Conservation (phyloP, 2,888 invertebrate species). For the Nasonia oneida region DNA sequence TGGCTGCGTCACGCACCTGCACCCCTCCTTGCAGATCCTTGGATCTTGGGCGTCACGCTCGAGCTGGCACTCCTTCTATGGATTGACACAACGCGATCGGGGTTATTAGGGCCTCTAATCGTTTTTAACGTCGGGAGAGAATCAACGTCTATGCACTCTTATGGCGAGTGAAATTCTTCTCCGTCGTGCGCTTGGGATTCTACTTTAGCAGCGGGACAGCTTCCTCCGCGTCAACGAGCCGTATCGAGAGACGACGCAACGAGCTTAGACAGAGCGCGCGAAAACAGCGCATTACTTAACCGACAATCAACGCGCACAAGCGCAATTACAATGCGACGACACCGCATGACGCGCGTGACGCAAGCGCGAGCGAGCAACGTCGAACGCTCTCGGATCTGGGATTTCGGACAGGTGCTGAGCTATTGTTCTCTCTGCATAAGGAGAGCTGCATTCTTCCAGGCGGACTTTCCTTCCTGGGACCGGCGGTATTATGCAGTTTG, state of each 20-base stretch:
- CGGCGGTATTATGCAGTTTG: neutral
- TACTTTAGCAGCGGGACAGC: neutral
- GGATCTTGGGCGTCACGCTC: too few species aligned
- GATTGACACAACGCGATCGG: too few species aligned
- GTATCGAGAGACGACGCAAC: neutral
- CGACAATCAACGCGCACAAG: too few species aligned
- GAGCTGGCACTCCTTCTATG: too few species aligned
- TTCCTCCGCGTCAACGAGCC: too few species aligned
- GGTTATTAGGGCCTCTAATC: slow-evolving; percentile 3
- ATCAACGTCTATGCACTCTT: neutral
- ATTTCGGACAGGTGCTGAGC: neutral
- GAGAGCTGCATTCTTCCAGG: neutral
- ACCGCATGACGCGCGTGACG: neutral
- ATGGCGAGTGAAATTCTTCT: slow-evolving; percentile 6
- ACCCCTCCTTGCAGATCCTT: neutral
- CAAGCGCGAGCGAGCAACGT: neutral
- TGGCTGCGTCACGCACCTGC: neutral
- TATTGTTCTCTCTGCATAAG: neutral
- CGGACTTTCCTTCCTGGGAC: neutral
- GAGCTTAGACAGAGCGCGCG: neutral
- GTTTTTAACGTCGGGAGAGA: too few species aligned
- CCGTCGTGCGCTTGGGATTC: neutral
- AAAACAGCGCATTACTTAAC: neutral
- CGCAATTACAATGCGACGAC: neutral
- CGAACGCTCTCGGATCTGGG: neutral